Percentiles rank a stretch among this genome's conserved stretches.
Conservation (phyloP, 1,140 invertebrate species). For the Arctopsyche grandis region DNA sequence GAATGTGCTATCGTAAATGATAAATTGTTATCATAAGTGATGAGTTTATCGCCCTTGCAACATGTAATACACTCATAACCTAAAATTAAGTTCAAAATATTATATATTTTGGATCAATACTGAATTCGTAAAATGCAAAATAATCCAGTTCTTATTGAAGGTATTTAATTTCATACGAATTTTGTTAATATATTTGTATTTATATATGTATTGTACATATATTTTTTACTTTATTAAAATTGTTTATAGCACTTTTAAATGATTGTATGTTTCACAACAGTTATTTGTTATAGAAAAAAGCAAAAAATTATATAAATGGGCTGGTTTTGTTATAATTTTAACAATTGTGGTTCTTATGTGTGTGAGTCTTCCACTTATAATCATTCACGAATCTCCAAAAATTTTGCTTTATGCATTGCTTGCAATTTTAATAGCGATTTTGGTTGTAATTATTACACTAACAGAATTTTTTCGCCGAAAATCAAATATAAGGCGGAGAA, state of each 20-base stretch:
- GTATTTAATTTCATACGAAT: too few species aligned
- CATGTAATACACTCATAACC: not conserved
- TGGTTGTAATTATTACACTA: constrained; percentile 34
- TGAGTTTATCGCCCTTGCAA: not conserved
- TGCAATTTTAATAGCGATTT: constrained; percentile 35
- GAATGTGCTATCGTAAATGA: not conserved
- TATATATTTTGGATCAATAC: not conserved
- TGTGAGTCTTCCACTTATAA: constrained; percentile 41
- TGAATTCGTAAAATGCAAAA: not conserved
- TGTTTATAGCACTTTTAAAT: not conserved
- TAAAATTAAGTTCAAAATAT: not conserved
- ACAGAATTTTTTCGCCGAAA: constrained; percentile 47
- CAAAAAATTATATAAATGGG: constrained; percentile 3
- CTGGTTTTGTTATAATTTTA: constrained; percentile 16
- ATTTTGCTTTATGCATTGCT: constrained; percentile 40
- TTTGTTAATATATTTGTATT: too few species aligned
- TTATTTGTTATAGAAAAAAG: not conserved
- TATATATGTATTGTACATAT: too few species aligned
- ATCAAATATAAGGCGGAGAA: constrained; percentile 32
- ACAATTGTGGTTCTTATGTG: constrained; percentile 26
- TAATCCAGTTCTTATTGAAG: too few species aligned
- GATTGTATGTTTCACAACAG: not conserved
- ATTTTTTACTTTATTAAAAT: too few species aligned
- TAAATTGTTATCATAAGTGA: not conserved
- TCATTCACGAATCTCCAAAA: constrained; percentile 40